Base-by-base conservation (phyloP, 1,140 invertebrate species). In the Leptestheria dahalacensis region DNA sequence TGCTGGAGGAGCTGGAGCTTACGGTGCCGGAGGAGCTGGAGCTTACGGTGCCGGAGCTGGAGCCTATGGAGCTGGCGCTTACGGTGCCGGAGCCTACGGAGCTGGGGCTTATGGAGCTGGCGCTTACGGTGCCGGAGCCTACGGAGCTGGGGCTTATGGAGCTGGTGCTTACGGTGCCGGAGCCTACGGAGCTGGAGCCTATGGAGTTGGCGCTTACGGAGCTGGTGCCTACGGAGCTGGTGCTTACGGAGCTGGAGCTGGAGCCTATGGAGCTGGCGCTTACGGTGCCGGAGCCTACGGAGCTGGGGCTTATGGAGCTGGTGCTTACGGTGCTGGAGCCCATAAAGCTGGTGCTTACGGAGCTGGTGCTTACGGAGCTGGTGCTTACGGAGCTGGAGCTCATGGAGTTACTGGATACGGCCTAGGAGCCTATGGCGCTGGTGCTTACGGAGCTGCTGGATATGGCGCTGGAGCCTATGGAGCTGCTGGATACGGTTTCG, bases 51-150 rank as follows among this genome's bases (percentile, higher is more conserved):
- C 24, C 15, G 21, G 51, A 21, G 28, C 24, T 23, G 21, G 51
- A 21, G 28, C 24, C 24, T 53, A 53, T 25, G 51, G 51, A 53
- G 24, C 51, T 53, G 51, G 51, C n/a, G 51, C 24, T 41, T 41
- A 41, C 33, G 33, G 33, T 41, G 33, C 33, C 15, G 33, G 33
- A 41, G 33, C 33, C 15, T 41, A 41, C 33, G 33, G 33, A 9
- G 33, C 33, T 41, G 33, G 33, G 15, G 33, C 50, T 52, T 41
- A 41, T 15, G 33, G 33, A 9, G 33, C 33, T 41, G 33, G 33
- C 6, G 33, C 33, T 41, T 21, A 21, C 0, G 50, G 50, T 52
- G 25, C 4, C 2, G 50, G 50, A 52, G 3, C 20, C 20, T 41
- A 41, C 33, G 33, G 33, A 9, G 33, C 33, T 41, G 33, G 33